Evolutionary conservation across 35 echinoderm and acorn worm genomes (phyloP).

Genomic region (Lytechinus variegatus): DNA sequence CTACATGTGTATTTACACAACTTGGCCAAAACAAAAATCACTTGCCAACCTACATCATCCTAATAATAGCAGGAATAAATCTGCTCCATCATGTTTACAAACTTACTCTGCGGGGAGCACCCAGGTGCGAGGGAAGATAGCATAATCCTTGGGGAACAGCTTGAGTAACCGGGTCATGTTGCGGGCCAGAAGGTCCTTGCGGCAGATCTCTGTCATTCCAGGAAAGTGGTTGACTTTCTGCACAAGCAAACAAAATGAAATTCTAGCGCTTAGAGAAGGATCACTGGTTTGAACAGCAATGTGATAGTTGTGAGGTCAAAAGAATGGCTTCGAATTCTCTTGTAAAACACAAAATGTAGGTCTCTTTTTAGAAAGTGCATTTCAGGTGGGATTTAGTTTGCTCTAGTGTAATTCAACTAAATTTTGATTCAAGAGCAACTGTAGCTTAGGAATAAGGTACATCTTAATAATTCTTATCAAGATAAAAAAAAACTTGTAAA

Average conservation of each 20-base stretch:
- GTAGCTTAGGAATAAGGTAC: no score
- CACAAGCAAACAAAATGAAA: constrained; percentile 15
- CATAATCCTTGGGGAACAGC: constrained; percentile 97
- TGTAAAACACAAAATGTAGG: neutral
- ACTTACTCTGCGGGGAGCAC: constrained; percentile 99
- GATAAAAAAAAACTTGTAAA: no score
- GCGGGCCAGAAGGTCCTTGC: constrained; percentile 92
- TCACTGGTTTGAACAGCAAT: neutral
- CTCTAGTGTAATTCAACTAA: no score
- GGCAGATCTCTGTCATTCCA: constrained; percentile 97
- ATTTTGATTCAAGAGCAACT: no score
- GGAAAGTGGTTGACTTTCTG: constrained; percentile 99
- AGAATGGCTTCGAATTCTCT: neutral
- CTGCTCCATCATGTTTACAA: neutral
- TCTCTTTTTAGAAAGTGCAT: neutral
- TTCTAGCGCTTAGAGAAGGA: neutral
- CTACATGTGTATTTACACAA: neutral
- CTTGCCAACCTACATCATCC: neutral
- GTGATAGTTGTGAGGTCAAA: neutral
- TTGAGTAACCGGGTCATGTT: constrained; percentile 93
- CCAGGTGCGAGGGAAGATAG: constrained; percentile 96
- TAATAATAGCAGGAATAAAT: neutral
- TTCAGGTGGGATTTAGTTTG: no score
- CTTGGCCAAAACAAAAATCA: neutral
- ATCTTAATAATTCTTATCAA: no score